Evolutionary conservation across 2,888 invertebrate species (phyloP).

Genomic region (Girardia tigrina): DNA sequence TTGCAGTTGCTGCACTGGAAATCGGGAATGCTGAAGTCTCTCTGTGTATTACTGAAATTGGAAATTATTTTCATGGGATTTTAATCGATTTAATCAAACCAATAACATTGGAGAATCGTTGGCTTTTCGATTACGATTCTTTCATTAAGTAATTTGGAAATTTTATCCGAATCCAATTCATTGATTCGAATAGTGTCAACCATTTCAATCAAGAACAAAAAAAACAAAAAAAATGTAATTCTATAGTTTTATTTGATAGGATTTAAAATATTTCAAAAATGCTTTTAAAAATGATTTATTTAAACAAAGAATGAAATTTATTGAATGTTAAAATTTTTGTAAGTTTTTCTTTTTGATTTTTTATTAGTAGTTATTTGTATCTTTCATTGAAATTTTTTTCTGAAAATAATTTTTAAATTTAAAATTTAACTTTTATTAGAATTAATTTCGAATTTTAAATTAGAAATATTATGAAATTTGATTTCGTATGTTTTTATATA

Average conservation of each 20-base stretch:
- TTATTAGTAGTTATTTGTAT: too few relatives aligned
- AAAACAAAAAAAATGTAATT: too few relatives aligned
- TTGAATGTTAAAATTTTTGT: too few relatives aligned
- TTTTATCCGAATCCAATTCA: not conserved
- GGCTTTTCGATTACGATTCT: not conserved
- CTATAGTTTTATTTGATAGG: not conserved
- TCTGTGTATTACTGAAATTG: not conserved
- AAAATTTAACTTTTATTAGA: too few relatives aligned
- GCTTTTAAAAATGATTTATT: not conserved
- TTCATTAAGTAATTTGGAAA: conserved; percentile 1
- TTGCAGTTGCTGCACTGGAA: not conserved
- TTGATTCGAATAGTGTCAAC: not conserved
- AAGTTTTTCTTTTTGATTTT: too few relatives aligned
- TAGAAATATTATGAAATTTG: too few relatives aligned
- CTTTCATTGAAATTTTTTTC: too few relatives aligned
- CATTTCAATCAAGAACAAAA: not conserved
- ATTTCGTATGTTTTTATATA: too few relatives aligned
- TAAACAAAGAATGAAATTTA: not conserved
- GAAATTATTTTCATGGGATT: not conserved
- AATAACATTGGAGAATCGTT: not conserved
- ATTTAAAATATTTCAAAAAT: not conserved
- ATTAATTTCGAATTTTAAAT: too few relatives aligned
- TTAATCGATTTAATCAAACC: not conserved
- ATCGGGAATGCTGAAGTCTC: conserved; percentile 1
- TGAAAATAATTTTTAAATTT: too few relatives aligned